phyloP scores from a whole-genome alignment of 2,113 vertebrate species.

The Rhagologus leucostigma region DNA sequence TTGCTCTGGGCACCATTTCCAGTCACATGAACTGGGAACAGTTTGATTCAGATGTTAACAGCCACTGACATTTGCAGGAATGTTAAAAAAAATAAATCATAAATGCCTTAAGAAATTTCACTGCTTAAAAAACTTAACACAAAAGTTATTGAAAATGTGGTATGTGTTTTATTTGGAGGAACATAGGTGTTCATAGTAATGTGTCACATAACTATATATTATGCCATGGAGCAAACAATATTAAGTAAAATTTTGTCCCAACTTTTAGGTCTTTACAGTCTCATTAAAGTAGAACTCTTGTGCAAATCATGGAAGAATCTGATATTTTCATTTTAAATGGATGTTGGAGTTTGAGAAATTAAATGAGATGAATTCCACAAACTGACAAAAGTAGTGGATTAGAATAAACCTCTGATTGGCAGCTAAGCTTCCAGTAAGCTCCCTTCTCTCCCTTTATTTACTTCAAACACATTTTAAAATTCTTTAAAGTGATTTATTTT shows the following conservation, averaged over 20 bases:
- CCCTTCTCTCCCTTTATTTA: neutral
- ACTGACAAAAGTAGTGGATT: neutral
- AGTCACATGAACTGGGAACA: constrained; percentile 54
- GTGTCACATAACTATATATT: neutral
- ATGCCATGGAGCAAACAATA: neutral
- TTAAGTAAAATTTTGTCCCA: neutral
- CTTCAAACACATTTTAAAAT: neutral
- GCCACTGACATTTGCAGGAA: constrained; percentile 45
- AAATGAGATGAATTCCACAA: neutral
- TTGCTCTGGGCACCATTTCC: constrained; percentile 60
- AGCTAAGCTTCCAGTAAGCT: neutral
- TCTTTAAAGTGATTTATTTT: neutral
- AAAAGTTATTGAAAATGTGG: neutral
- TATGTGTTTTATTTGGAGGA: neutral
- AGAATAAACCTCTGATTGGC: neutral
- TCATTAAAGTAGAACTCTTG: neutral
- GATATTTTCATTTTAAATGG: neutral
- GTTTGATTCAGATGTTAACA: constrained; percentile 53
- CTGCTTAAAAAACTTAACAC: neutral
- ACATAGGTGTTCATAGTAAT: neutral
- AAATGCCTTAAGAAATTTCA: neutral
- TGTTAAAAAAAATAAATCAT: neutral
- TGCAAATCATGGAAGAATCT: neutral
- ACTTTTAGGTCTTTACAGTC: neutral
- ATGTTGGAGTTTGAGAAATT: neutral